Conservation (phyloP, 2,113 vertebrate genomes). For the Crotalus helleri region DNA sequence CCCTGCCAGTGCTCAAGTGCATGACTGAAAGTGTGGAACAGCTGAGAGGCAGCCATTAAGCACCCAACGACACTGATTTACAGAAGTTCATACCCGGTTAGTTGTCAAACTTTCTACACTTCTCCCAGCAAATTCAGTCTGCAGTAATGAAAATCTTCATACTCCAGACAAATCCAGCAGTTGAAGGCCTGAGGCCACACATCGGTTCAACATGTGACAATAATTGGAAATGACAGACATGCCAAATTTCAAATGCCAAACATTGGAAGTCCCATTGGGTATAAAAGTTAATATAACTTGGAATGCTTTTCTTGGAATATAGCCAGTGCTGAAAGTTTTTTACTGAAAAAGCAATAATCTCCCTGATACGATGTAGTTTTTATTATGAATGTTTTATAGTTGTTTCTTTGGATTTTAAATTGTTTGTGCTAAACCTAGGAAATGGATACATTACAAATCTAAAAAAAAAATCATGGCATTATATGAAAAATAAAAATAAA, state of each 20-base stretch:
- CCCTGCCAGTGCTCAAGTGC: constrained; percentile 52
- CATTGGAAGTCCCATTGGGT: constrained; percentile 14
- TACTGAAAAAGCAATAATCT: constrained; percentile 7
- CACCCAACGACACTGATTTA: constrained; percentile 55
- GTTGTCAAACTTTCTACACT: constrained; percentile 41
- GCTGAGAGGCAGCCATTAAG: constrained; percentile 53
- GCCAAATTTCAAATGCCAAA: constrained; percentile 38
- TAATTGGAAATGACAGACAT: constrained; percentile 19
- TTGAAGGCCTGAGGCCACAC: constrained; percentile 48
- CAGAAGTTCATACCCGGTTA: constrained; percentile 49
- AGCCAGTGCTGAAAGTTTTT: constrained; percentile 2
- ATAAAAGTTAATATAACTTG: constrained; percentile 28
- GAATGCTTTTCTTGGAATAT: constrained; percentile 20
- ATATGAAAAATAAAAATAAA: background rate
- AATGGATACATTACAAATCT: background rate
- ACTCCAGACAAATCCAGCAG: constrained; percentile 52
- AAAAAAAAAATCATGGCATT: background rate
- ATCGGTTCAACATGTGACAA: constrained; percentile 49
- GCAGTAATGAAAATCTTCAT: constrained; percentile 60
- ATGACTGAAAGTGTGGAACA: constrained; percentile 20
- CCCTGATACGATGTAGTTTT: background rate
- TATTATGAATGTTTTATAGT: background rate
- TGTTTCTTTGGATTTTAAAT: background rate
- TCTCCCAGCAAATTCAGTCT: constrained; percentile 46
- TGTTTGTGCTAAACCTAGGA: background rate